Evolutionary conservation across 1,140 invertebrate species (phyloP), one percentile per base, ranked within the genome.

Genomic region (Carposina sasakii): DNA sequence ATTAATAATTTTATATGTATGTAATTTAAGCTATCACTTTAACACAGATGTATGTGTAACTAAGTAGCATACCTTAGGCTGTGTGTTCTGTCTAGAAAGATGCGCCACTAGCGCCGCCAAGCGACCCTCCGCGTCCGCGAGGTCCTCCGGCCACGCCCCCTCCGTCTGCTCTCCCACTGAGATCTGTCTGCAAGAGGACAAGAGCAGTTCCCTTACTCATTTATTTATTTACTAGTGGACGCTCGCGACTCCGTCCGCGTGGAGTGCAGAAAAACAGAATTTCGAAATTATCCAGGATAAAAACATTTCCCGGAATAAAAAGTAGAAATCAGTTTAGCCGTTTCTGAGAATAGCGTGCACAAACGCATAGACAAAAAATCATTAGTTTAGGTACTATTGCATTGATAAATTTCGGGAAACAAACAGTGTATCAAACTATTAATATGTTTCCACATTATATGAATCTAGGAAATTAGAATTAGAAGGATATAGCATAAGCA

Each of bases 61-160:
- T 5, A 8, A 10, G 5, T 33, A n/a, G 19, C 1, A 16, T 54
- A 64, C 75, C 69, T 81, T 81, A 46, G 68, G 73, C 48, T 72
- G 64, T 37, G 52, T 4, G 24, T 66, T 60, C 23, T 73, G 55
- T 21, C 76, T 67, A 0, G 72, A 39, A 13, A 75, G 54, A 21
- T 78, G 78, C 0, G 78, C 75, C 31, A 81, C 71, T 0, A 81
- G 52, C 0, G 75, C 76, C 3, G 75, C 78, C 12, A 83, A 45
- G 24, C 68, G 57, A 1, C 65, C 60, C 8, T 83, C 77, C 1
- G 71, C 52, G n/a, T 78, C 76, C 37, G 78, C 33, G 0, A 79
- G 46, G 40, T 83, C 76, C 39, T 77, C 76, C 1, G 60, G 64
- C 75, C 78, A 81, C 13, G 61, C 67, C 16, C 77, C 74, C 0